Base-by-base conservation (phyloP, 2,888 invertebrate genomes). In the Hetaerina titia region DNA sequence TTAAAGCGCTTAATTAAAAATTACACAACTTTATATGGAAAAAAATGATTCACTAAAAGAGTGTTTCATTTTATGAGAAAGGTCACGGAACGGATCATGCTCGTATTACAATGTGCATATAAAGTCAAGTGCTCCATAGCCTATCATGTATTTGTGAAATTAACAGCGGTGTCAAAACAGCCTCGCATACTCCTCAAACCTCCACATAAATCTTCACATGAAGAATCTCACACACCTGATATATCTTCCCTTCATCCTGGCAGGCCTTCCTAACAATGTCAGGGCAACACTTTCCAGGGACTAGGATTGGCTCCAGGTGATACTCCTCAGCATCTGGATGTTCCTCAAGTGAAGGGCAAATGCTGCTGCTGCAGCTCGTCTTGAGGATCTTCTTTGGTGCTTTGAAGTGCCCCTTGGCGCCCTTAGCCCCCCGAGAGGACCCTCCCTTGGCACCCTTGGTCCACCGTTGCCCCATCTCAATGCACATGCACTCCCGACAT, bases 241-340 rank as follows among this genome's bases (percentile, higher is more conserved):
- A 96, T 11, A 96, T 95, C 6, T 95, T 95, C 5, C 96, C 96
- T 8, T 96, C 96, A 90, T 97, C 96, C 96, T 97, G 97, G 96
- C 98, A 98, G 0, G 98, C 98, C 0, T 97, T 97, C 31, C 97
- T 97, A 95, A 97, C 97, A 64, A 97, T 96, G 15, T 96, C 96
- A 0, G 98, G 97, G 96, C 98, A 98, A 96, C 98, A 98, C 95
- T 97, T 97, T 96, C 97, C 97, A 95, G 97, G 97, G 92, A 97
- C 96, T 0, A 97, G 96, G 1, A 97, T 96, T 13, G 97, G 96
- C 96, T 97, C 97, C 95, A 98, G 96, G 92, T 97, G 97, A 96
- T 97, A 98, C 96, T 98, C 97, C 0, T 96, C 96, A 90, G 96
- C 96, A 95, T 97, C 97, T 1, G 97, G 96, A 64, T 97, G 97